Conservation (phyloP, 2,113 vertebrate genomes). For the Tympanuchus pallidicinctus region DNA sequence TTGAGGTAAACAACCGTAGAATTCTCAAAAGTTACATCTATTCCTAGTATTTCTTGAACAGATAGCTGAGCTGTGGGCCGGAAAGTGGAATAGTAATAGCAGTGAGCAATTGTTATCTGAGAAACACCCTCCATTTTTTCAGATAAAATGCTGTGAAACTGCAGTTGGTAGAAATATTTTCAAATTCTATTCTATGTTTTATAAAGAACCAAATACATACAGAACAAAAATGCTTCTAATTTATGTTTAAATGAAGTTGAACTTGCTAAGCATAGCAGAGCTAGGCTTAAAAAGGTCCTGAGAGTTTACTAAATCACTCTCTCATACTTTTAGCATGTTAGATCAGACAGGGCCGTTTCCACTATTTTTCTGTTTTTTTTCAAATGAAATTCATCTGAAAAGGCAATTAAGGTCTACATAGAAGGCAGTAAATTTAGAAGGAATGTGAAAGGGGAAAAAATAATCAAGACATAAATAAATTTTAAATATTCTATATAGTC, state of each 20-base stretch:
- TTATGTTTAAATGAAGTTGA: not conserved
- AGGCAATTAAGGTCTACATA: not conserved
- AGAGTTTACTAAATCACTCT: not conserved
- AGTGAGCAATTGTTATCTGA: not conserved
- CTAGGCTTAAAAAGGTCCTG: not conserved
- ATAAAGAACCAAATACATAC: not conserved
- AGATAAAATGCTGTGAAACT: fast-evolving
- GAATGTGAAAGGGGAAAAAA: not conserved
- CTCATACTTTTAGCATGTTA: not conserved
- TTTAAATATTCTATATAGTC: not conserved
- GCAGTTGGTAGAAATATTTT: not conserved
- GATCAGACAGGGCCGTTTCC: not conserved
- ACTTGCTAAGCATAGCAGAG: not conserved
- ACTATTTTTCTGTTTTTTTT: slow-evolving; percentile 6
- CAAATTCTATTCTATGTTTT: not conserved
- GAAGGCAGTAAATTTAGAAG: not conserved
- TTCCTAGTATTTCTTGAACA: not conserved
- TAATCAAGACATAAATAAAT: not conserved
- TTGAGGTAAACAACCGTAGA: slow-evolving; percentile 4
- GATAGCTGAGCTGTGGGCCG: not conserved
- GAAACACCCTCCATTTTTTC: not conserved
- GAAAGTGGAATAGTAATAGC: not conserved
- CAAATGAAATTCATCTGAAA: not conserved
- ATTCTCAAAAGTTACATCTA: slow-evolving; percentile 3
- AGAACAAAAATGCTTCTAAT: fast-evolving